Evolutionary conservation across 2,888 invertebrate genomes (phyloP).

Genomic region (Stegophylla sp.): DNA sequence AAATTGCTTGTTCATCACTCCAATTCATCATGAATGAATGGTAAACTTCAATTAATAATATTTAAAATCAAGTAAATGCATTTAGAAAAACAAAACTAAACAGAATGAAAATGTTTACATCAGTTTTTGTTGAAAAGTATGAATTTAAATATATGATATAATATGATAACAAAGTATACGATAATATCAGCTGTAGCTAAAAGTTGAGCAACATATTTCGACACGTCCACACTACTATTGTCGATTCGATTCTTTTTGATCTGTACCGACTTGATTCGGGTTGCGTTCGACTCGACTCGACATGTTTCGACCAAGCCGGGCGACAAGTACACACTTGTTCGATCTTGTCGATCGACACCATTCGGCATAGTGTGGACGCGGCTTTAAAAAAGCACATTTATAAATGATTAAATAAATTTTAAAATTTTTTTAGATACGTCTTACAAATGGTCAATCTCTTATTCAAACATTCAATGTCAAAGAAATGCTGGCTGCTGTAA

Average conservation of each 20-base stretch:
- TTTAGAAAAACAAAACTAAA: conserved; percentile 16
- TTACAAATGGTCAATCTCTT: conserved; percentile 77
- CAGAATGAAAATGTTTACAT: not conserved
- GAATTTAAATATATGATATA: too few species aligned
- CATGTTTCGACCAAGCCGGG: conserved; percentile 8
- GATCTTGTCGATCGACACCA: too few species aligned
- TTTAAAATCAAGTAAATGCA: conserved; percentile 6
- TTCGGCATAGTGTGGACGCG: too few species aligned
- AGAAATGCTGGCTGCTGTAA: conserved; percentile 89
- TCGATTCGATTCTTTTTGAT: conserved; percentile 8
- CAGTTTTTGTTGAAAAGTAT: too few species aligned
- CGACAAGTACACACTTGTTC: too few species aligned
- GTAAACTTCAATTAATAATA: conserved; percentile 14
- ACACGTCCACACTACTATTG: conserved; percentile 19
- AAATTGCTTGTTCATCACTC: conserved; percentile 21
- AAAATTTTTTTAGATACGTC: conserved; percentile 70
- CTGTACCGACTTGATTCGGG: not conserved
- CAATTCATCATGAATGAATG: conserved; percentile 22
- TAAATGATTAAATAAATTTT: not conserved
- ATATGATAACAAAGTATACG: too few species aligned
- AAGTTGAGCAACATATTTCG: conserved; percentile 14
- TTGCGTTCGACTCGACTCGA: conserved; percentile 1
- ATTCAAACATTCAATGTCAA: conserved; percentile 82
- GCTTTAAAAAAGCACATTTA: too few species aligned
- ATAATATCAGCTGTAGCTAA: not conserved